A percentile compares a stretch with the other conserved stretches of the same genome.
These are phyloP conservation scores for Orthosia cruda DNA, from an alignment of 2,888 invertebrate genomes.

Conservation along the genomic window DNA sequence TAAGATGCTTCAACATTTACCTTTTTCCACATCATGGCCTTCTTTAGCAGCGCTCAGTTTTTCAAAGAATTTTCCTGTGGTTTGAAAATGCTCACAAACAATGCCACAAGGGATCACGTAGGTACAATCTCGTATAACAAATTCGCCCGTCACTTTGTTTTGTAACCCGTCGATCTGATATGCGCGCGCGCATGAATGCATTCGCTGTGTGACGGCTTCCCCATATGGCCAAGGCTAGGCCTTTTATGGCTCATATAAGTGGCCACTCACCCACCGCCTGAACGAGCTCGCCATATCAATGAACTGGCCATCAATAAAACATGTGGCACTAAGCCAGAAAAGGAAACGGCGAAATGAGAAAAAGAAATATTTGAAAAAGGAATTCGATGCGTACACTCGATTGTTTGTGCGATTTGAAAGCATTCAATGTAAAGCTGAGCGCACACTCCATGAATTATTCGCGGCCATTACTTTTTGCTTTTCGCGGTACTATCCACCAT, in stretches of 20 bases:
- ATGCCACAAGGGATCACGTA: slow-evolving; percentile 60
- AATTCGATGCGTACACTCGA: slow-evolving; percentile 87
- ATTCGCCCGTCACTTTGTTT: slow-evolving; percentile 84
- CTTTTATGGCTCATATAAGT: slow-evolving; percentile 91
- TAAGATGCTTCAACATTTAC: slow-evolving; percentile 37
- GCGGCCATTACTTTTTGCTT: slow-evolving; percentile 74
- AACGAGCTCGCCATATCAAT: slow-evolving; percentile 92
- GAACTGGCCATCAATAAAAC: slow-evolving; percentile 92
- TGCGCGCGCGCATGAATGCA: slow-evolving; percentile 90
- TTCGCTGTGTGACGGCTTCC: slow-evolving; percentile 88
- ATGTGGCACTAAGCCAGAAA: slow-evolving; percentile 90
- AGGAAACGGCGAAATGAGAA: slow-evolving; percentile 91
- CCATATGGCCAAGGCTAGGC: slow-evolving; percentile 91
- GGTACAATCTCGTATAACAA: slow-evolving; percentile 77
- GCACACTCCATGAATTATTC: slow-evolving; percentile 87
- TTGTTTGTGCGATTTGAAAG: slow-evolving; percentile 88
- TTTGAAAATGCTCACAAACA: slow-evolving; percentile 55
- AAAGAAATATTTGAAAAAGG: slow-evolving; percentile 90
- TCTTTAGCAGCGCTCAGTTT: slow-evolving; percentile 37
- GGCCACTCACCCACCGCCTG: slow-evolving; percentile 91
- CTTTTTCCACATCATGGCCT: slow-evolving; percentile 52
- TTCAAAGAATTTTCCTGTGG: slow-evolving; percentile 55
- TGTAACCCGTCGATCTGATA: slow-evolving; percentile 87
- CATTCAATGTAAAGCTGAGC: slow-evolving; percentile 89
- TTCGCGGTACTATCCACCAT: slow-evolving; percentile 75